Evolutionary conservation across 2,113 vertebrate genomes (phyloP), one percentile per base, ranked within the genome.

Genomic region (Sturnus vulgaris): DNA sequence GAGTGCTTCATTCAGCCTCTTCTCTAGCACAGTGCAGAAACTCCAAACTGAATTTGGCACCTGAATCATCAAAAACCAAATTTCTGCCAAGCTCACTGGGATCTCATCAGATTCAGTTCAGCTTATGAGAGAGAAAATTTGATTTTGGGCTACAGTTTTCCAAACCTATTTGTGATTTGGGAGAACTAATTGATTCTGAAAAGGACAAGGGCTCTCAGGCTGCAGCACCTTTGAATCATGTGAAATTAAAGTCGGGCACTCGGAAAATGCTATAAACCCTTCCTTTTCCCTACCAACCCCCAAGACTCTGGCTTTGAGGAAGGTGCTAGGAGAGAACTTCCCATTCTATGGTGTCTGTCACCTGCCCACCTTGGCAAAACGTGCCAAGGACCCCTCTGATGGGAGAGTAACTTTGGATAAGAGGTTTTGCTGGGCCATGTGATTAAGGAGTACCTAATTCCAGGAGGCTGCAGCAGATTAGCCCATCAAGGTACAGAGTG

Each of bases 361-460:
- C 33, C 50, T 42, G 55, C 53, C 57, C 91, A 71, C 42, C 39
- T 59, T 25, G 40, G 40, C 56, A 64, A 78, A 85, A 68, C 0
- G 2, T 70, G 50, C 66, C 59, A 17, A 35, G 68, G 27, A 23
- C 55, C 82, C n/a, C 49, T 63, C 39, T 22, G 46, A 15, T 7
- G 68, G 68, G 44, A 30, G 87, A 96, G 81, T 78, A 91, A 88
- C 79, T 94, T 86, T 71, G 91, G 88, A 90, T 95, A 93, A 94
- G 77, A 86, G 64, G 86, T 81, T 96, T 93, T 86, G 89, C 66
- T 20, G 25, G 71, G 75, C 57, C 90, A 64, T 17, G 87, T 59
- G 86, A 39, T 59, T 30, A 28, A 68, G 63, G 24, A 86, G 82
- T 72, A 60, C 81, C 92, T 94, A 80, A 82, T 94, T 87, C 73